Evolutionary conservation across 1,140 invertebrate genomes (phyloP).

Genomic region (Euwallacea similis): DNA sequence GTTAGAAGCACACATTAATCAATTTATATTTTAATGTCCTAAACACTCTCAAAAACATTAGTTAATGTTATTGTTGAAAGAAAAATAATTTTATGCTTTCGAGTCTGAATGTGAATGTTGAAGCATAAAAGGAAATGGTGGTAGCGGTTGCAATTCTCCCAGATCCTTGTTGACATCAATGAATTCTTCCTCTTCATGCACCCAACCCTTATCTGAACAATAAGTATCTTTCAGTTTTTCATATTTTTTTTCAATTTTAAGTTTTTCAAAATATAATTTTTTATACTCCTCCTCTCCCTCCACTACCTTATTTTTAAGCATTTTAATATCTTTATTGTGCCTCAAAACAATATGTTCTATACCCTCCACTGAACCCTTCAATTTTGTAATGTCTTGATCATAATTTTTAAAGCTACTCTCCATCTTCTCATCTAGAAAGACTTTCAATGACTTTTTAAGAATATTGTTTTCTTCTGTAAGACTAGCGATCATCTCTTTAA

Average conservation of each 20-base stretch:
- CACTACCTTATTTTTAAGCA: conserved; percentile 39
- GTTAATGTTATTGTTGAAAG: too few species aligned
- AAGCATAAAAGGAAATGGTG: conserved; percentile 40
- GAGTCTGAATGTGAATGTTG: too few species aligned
- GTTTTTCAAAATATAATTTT: conserved; percentile 37
- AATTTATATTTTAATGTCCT: too few species aligned
- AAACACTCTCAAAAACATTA: too few species aligned
- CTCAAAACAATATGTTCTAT: conserved; percentile 14
- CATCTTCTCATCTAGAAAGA: conserved; percentile 39
- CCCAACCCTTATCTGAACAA: too few species aligned
- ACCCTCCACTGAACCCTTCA: not conserved
- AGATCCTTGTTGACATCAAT: conserved; percentile 39
- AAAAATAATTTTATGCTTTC: too few species aligned
- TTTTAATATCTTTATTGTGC: conserved; percentile 43
- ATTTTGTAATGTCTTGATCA: not conserved
- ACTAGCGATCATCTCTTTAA: conserved; percentile 42
- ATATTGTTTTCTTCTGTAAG: conserved; percentile 35
- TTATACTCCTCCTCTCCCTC: conserved; percentile 33
- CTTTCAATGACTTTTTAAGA: conserved; percentile 40
- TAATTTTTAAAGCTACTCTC: conserved; percentile 19
- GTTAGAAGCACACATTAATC: too few species aligned
- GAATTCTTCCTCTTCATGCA: conserved; percentile 2
- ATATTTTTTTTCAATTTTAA: conserved; percentile 37
- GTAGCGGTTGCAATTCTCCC: conserved; percentile 43
- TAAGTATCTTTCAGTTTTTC: conserved; percentile 21